Conservation (phyloP, 30 jellyfish, hydroid and myxozoan genomes). For the Cassiopea andromeda region DNA sequence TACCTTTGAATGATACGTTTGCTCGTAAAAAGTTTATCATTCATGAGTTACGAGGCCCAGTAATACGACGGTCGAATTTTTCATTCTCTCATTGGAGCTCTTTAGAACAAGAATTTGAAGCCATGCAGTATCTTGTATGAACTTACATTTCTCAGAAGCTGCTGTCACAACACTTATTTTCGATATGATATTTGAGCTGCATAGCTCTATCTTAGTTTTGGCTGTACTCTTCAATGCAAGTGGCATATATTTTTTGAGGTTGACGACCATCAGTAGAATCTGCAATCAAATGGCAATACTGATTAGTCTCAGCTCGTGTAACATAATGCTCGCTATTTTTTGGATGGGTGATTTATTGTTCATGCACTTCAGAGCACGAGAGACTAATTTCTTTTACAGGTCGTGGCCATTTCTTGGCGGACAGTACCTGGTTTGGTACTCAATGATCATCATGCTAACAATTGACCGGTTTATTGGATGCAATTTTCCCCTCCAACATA, state of each 20-base stretch:
- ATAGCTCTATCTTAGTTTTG: not conserved
- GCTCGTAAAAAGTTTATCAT: too few relatives aligned
- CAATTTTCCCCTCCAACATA: conserved; percentile 36
- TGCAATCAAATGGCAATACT: conserved; percentile 15
- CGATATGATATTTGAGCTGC: not conserved
- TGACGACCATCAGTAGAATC: not conserved
- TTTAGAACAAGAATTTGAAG: too few relatives aligned
- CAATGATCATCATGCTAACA: conserved; percentile 18
- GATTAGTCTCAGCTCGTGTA: not conserved
- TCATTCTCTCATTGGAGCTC: too few relatives aligned
- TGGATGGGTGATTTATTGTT: not conserved
- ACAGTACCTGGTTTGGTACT: conserved; percentile 18
- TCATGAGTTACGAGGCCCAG: too few relatives aligned
- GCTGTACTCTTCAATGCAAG: not conserved
- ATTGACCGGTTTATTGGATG: conserved; percentile 38
- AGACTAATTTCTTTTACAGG: not conserved
- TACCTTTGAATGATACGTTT: too few relatives aligned
- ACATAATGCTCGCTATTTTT: not conserved
- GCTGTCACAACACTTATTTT: not conserved
- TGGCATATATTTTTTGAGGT: conserved; percentile 11
- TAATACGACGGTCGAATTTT: too few relatives aligned
- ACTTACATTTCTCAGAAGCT: too few relatives aligned
- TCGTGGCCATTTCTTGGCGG: conserved; percentile 31
- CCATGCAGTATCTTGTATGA: too few relatives aligned
- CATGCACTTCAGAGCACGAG: not conserved